A percentile compares a stretch with the other conserved stretches of the same genome.
Conservation (phyloP, 2,113 vertebrate genomes). For the Perca schrenkii region DNA sequence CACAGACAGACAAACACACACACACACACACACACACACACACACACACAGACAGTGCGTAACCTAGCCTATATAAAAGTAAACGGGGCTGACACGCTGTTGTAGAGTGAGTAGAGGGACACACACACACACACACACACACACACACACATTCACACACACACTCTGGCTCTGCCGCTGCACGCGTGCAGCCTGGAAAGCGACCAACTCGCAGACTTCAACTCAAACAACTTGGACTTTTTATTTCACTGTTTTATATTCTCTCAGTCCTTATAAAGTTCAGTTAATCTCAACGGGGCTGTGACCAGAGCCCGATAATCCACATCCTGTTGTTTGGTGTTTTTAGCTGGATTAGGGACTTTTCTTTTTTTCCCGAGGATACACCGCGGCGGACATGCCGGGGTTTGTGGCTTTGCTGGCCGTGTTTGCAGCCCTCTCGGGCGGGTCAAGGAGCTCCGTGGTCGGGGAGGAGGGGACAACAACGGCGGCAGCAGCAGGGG, state of each 20-base stretch:
- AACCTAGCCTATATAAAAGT: slow-evolving; percentile 32
- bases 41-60: background rate
- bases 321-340: background rate
- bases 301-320: background rate
- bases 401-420: slow-evolving; percentile 40
- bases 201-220: slow-evolving; percentile 32
- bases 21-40: background rate
- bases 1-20: background rate
- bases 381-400: slow-evolving; percentile 52
- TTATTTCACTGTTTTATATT: background rate
- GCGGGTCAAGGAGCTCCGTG: background rate
- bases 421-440: slow-evolving; percentile 38
- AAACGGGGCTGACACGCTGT: slow-evolving; percentile 36
- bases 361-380: background rate
- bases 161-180: slow-evolving; percentile 23
- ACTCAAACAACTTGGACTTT: slow-evolving; percentile 18
- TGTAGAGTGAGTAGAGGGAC: slow-evolving; percentile 38
- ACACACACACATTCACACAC: background rate
- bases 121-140: background rate
- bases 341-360: background rate
- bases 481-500: background rate
- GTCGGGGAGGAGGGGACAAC: background rate
- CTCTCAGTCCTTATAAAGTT: background rate
- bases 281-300: background rate
- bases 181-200: slow-evolving; percentile 65